Evolutionary conservation across 1,140 invertebrate genomes (phyloP), one percentile per base, ranked within the genome.

Genomic region (Halotydeus destructor): DNA sequence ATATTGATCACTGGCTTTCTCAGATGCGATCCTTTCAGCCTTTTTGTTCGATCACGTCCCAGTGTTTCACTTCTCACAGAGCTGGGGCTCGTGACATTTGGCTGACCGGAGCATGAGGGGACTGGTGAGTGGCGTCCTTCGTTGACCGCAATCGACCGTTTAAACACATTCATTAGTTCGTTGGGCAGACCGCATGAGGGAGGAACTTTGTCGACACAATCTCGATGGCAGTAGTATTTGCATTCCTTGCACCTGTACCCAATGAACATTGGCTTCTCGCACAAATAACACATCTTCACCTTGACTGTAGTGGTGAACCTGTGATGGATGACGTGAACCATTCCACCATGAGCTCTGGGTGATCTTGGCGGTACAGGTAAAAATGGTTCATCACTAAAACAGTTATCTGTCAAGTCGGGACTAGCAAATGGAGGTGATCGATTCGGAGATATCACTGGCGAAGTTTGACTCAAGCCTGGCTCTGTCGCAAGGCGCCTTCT

Each of bases 211-310:
- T 70, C 70, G 53, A 80, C 78, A 61, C 88, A 94, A 54, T 89
- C 81, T 54, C 75, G 70, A 59, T 83, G 78, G 63, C 84, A 93
- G 53, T 82, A 83, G 63, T 82, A 93, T 65, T 89, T 91, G 69
- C 86, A 94, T 57, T 89, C 81, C 59, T 77, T 88, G 61, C 88
- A 94, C 59, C 82, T 86, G 38, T 82, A 68, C 33, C 77, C 81
- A 55, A 83, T 75, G 54, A 85, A 76, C 67, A 93, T 84, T 59
- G 80, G 80, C 57, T 85, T 84, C 45, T 78, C 74, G 60, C 86
- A 94, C 53, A 76, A 75, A 59, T 84, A 78, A 64, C 86, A 94
- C 1, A 75, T 23, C 33, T 78, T 74, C 56, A 83, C 74, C 57
- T 84, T 85, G 59, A 86, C 75, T 3, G 71, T 76, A 67, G 79